phyloP scores from a whole-genome alignment of 1,140 invertebrate genomes.

The Bathynomus jamesi region DNA sequence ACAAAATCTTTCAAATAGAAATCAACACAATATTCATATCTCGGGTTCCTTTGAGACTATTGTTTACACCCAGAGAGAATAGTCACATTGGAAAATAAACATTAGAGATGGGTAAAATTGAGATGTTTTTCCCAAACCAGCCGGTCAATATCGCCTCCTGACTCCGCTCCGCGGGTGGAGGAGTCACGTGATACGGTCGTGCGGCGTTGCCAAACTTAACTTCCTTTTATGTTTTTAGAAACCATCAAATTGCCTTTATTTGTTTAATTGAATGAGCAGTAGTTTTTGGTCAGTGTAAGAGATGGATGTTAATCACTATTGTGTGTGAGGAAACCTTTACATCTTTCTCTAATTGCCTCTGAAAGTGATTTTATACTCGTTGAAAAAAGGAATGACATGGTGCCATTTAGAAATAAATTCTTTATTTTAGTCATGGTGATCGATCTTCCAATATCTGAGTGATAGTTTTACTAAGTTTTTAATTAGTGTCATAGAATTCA shows the following conservation, averaged over 20 bases:
- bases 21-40: slow-evolving; percentile 1
- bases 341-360: neutral
- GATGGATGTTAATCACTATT: neutral
- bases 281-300: neutral
- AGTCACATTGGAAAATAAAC: neutral
- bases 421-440: neutral
- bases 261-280: neutral
- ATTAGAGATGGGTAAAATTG: neutral
- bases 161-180: neutral
- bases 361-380: neutral
- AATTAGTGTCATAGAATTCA: neutral
- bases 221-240: neutral
- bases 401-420: neutral
- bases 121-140: neutral
- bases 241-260: neutral
- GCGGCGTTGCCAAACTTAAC: neutral
- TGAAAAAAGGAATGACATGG: neutral
- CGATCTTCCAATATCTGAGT: neutral
- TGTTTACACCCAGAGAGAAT: neutral
- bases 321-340: neutral
- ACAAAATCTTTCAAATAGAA: too few relatives aligned
- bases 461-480: neutral
- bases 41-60: neutral
- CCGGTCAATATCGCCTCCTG: neutral
- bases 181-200: neutral